Conservation (phyloP, 2,888 invertebrate species). For the Drosophila yooni region DNA sequence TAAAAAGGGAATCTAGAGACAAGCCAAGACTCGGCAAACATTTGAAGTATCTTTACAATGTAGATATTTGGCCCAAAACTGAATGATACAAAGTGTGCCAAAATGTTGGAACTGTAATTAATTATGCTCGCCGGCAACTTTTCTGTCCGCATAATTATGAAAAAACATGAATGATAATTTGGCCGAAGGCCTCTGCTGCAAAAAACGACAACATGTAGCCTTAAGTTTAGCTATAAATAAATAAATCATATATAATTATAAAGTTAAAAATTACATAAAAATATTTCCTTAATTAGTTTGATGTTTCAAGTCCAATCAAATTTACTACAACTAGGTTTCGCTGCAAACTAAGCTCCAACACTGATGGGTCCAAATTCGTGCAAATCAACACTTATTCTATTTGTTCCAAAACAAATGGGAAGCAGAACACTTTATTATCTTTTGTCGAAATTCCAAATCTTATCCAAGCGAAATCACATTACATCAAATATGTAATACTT, state of each 20-base stretch:
- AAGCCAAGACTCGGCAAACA: not conserved
- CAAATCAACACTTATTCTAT: not conserved
- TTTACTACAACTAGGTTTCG: not conserved
- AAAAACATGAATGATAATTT: not conserved
- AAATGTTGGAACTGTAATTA: not conserved
- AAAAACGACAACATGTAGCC: not conserved
- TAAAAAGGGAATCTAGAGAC: not conserved
- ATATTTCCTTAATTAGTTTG: not conserved
- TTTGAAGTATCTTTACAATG: not conserved
- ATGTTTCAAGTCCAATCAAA: not conserved
- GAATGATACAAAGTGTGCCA: not conserved
- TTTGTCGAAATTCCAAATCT: conserved; percentile 18
- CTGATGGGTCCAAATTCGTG: not conserved
- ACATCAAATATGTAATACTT: conserved; percentile 37
- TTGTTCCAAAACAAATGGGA: not conserved
- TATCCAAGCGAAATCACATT: conserved; percentile 38
- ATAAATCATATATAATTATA: not conserved
- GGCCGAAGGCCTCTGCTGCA: not conserved
- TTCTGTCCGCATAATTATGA: not conserved
- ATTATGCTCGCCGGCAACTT: not conserved
- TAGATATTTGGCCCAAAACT: not conserved
- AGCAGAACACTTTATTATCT: not conserved
- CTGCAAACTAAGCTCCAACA: not conserved
- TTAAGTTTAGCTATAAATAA: not conserved
- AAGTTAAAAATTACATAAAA: not conserved